Evolutionary conservation across 2,113 vertebrate species (phyloP), one percentile per base, ranked within the genome.

Genomic region (Octodon degus): DNA sequence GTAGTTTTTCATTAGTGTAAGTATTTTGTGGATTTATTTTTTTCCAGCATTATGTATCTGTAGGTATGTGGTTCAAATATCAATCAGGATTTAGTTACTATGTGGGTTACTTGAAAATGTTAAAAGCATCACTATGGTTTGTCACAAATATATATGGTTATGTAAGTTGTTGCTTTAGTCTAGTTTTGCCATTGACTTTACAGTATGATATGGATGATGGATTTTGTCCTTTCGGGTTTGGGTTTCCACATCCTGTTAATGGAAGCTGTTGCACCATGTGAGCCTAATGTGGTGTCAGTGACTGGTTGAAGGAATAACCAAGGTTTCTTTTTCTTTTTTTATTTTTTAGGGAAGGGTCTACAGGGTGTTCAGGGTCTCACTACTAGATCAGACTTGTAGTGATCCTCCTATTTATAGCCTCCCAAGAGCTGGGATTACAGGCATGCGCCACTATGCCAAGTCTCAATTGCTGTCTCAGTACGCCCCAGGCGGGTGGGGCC

Each of bases 61-160:
- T 32, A 88, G 68, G 24, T 86, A 94, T 79, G 40, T 92, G 11
- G 19, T 85, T 87, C 34, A 87, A 50, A 47, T 90, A 62, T n/a
- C 13, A 87, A 65, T 90, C n/a, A 30, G 62, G 10, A 90, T 95
- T 92, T 84, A 80, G 85, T 91, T 93, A 91, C 77, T 95, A 60
- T 79, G 25, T 92, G 30, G 5, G 9, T 83, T 95, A 83, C 60
- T 92, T 86, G 20, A 87, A 94, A 80, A 90, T 79, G 17, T 86
- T 92, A 60, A 84, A 62, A 88, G 14, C 43, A 62, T 50, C 34
- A 60, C 19, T 86, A 55, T 90, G n/a, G 27, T 93, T 90, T 88
- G 55, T 96, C 87, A 43, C 2, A 84, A 72, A 76, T 55, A 60
- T 50, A 19, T 14, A 16, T 40, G 30, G 92, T 82, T 77, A 80